Evolutionary conservation across 2,797 vertebrate genomes (phyloP).

Genomic region (Numenius phaeopus): DNA sequence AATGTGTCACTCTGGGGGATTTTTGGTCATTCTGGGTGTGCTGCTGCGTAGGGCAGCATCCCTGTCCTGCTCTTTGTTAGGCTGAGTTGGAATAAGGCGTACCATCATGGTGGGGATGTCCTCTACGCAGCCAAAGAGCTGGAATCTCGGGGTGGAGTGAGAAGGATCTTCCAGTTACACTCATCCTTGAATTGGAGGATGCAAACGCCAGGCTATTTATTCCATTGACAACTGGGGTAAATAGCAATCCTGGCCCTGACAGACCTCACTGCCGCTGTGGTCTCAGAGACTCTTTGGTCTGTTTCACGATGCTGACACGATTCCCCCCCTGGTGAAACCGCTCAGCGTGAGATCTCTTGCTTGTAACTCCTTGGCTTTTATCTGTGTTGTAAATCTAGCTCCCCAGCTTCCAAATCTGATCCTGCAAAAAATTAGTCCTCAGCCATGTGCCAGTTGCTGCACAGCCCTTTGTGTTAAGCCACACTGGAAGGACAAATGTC

Average conservation of each 20-base stretch:
- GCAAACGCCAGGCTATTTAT: background rate
- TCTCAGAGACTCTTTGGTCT: background rate
- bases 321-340: background rate
- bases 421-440: background rate
- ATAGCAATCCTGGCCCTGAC: background rate
- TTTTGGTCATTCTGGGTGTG: background rate
- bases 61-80: background rate
- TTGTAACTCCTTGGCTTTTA: background rate
- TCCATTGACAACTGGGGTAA: background rate
- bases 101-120: fast-evolving
- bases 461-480: background rate
- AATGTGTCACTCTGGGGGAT: background rate
- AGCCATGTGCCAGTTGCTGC: background rate
- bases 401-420: background rate
- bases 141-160: background rate
- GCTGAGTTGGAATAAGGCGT: background rate
- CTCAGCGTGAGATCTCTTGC: background rate
- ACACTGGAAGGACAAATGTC: background rate
- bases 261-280: background rate
- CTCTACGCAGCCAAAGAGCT: background rate
- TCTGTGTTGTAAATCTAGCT: background rate
- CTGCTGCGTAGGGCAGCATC: background rate
- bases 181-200: background rate
- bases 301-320: background rate
- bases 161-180: background rate